phyloP scores from a whole-genome alignment of 1,140 invertebrate species.

The Meloidogyne hapla region DNA sequence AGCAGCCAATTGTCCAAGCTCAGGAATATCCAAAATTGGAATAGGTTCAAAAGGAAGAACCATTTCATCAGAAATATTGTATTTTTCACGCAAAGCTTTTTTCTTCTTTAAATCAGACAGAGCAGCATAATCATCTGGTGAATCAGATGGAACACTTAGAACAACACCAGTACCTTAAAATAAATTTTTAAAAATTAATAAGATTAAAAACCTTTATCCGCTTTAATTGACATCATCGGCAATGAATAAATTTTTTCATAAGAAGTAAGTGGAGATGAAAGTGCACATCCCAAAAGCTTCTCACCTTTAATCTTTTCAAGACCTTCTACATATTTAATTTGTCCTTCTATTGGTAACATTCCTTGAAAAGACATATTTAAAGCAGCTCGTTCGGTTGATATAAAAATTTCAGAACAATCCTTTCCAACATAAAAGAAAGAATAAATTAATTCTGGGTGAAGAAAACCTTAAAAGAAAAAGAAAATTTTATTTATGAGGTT shows the following conservation, averaged over 20 bases:
- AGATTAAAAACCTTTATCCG: slow-evolving; percentile 75
- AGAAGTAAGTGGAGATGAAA: slow-evolving; percentile 80
- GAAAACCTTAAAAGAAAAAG: slow-evolving; percentile 78
- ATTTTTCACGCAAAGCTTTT: slow-evolving; percentile 84
- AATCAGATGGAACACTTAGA: slow-evolving; percentile 95
- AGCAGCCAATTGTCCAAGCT: slow-evolving; percentile 66
- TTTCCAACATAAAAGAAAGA: slow-evolving; percentile 56
- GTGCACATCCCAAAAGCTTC: slow-evolving; percentile 74
- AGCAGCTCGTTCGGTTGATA: slow-evolving; percentile 82
- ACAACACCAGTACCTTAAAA: slow-evolving; percentile 84
- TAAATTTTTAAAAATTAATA: background rate
- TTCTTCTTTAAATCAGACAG: slow-evolving; percentile 93
- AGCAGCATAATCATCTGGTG: slow-evolving; percentile 96
- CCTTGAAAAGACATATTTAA: slow-evolving; percentile 94
- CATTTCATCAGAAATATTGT: slow-evolving; percentile 87
- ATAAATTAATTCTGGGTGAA: slow-evolving; percentile 83
- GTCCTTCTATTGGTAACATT: slow-evolving; percentile 79
- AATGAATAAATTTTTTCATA: slow-evolving; percentile 85
- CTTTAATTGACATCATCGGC: slow-evolving; percentile 96
- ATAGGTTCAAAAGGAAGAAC: slow-evolving; percentile 81
- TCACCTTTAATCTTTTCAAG: slow-evolving; percentile 52
- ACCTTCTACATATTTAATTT: slow-evolving; percentile 73
- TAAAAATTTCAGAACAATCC: slow-evolving; percentile 76
- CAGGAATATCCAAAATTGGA: slow-evolving; percentile 87
- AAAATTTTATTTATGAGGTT: background rate